Evolutionary conservation across 2,797 vertebrate species (phyloP), one percentile per base, ranked within the genome.

Genomic region (Mormyrops boulengeri): DNA sequence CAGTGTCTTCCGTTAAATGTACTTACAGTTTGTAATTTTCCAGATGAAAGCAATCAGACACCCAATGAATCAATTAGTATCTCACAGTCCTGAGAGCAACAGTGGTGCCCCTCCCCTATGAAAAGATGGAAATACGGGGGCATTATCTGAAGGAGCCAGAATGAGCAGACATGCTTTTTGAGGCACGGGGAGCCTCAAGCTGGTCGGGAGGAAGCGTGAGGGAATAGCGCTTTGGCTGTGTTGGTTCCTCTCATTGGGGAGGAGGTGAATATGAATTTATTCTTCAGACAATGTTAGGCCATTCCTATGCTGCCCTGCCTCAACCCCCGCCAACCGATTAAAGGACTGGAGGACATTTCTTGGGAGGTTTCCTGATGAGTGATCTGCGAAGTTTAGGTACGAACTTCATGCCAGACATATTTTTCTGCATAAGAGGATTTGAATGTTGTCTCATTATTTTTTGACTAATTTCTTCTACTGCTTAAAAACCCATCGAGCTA

Each of bases 341-440:
- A 30, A 4, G 4, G 6, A 12, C 30, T 52, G 90, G 93, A 91
- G 19, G 66, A 89, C 91, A 90, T 87, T 0, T 55, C 19, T 85
- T 17, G 3, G 0, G 38, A 38, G 38, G 69, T 84, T 84, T 47
- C 44, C 19, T 22, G 38, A 49, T 49, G 38, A 50, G 47, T 49
- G 88, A 88, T 91, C 92, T 90, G 90, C 90, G 89, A 94, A 94
- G 93, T 95, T 92, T 94, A 93, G 38, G 38, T 44, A 44, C 1
- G 2, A 80, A 80, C 66, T 34, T 73, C 66, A 73, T 17, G 66
- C 4, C 66, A 80, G 73, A 80, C 73, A n/a, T 41, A n/a, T 80
- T n/a, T 41, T 12, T 38, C 66, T 38, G 66, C 66, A 5, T 34
- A 0, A 34, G 66, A 38, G 12, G 30, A 73, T 38, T 17, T 73